Conservation (phyloP, 2,888 invertebrate genomes). For the Luperina testacea region DNA sequence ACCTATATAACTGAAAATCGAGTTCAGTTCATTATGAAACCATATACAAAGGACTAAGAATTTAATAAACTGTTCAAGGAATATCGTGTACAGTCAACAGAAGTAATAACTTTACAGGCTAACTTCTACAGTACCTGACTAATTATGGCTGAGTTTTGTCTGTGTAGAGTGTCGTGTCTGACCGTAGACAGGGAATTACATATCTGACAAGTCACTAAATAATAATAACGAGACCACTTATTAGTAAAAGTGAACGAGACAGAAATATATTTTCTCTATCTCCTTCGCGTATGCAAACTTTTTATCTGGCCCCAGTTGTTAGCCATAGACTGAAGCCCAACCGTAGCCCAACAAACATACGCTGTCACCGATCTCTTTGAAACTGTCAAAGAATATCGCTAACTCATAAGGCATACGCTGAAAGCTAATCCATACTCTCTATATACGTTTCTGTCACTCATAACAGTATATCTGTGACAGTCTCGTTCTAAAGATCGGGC, state of each 20-base stretch:
- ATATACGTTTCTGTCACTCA: too few species aligned
- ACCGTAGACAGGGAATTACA: too few species aligned
- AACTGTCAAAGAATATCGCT: background rate
- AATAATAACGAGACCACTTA: too few species aligned
- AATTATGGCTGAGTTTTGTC: too few species aligned
- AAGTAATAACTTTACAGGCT: too few species aligned
- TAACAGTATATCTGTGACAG: too few species aligned
- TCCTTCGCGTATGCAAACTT: background rate
- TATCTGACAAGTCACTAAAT: too few species aligned
- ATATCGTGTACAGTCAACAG: background rate
- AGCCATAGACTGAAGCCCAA: background rate
- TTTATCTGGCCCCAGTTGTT: background rate
- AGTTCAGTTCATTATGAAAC: background rate
- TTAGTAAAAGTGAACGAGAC: background rate
- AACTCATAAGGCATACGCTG: background rate
- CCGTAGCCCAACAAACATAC: background rate
- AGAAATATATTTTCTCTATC: background rate
- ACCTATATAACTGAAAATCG: background rate
- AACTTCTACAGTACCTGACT: too few species aligned
- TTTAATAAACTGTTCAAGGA: conserved; percentile 46
- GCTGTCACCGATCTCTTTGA: background rate
- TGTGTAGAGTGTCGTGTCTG: too few species aligned
- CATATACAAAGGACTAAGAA: background rate
- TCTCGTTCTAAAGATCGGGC: too few species aligned
- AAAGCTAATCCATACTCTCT: background rate